Conservation (phyloP, 2,888 invertebrate genomes). For the Aspidapion aeneum region DNA sequence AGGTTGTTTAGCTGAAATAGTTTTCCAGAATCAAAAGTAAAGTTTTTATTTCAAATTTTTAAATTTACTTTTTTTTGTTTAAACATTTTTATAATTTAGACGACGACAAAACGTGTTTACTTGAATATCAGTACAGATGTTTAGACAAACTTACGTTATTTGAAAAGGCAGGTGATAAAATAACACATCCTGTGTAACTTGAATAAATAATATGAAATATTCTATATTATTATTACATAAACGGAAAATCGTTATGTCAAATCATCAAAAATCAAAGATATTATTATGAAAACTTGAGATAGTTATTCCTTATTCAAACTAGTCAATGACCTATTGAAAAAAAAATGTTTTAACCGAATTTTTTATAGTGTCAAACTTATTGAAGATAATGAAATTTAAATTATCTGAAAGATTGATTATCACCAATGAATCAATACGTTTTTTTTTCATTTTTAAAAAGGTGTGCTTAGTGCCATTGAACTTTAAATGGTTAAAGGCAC, state of each 20-base stretch:
- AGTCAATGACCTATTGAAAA: neutral
- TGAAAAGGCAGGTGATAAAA: neutral
- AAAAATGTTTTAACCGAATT: too few species aligned
- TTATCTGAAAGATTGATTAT: neutral
- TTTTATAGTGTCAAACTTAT: neutral
- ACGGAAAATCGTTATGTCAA: neutral
- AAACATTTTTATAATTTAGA: too few species aligned
- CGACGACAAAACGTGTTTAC: too few species aligned
- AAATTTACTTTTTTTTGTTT: too few species aligned
- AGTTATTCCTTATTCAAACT: neutral
- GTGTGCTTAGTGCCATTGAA: neutral
- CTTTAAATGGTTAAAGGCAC: neutral
- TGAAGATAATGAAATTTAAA: neutral
- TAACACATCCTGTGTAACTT: neutral
- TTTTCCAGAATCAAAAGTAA: too few species aligned
- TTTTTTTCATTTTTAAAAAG: neutral
- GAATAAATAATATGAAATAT: neutral
- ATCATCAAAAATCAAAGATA: neutral
- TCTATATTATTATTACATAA: neutral
- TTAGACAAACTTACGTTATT: neutral
- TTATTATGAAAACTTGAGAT: neutral
- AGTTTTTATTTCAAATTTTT: too few species aligned
- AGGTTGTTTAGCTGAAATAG: too few species aligned
- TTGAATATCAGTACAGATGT: neutral
- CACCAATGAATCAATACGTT: neutral